A percentile compares a stretch with the other conserved stretches of the same genome.
Conservation (phyloP, 2,888 invertebrate genomes). For the Lacanobia oleracea region DNA sequence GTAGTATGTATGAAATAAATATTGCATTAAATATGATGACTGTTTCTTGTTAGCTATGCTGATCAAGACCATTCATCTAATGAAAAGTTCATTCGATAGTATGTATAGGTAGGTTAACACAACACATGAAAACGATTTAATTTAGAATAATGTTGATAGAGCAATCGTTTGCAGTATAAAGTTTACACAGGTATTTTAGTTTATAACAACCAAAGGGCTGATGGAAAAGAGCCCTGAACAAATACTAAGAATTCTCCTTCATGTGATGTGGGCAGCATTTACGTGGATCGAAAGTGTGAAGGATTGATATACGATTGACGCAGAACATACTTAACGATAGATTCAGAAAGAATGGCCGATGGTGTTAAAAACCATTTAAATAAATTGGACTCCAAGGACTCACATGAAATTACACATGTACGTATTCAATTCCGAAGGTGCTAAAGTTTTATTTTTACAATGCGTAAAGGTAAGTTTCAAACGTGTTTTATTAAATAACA, state of each 20-base stretch:
- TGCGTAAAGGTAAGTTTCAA: slow-evolving; percentile 60
- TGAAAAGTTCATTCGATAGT: background rate
- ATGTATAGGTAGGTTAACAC: background rate
- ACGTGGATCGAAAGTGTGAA: slow-evolving; percentile 41
- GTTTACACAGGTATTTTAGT: slow-evolving; percentile 14
- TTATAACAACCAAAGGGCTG: slow-evolving; percentile 41
- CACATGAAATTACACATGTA: slow-evolving; percentile 8
- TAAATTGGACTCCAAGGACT: slow-evolving; percentile 33
- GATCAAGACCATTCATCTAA: background rate
- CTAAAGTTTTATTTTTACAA: slow-evolving; percentile 37
- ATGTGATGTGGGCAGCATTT: slow-evolving; percentile 27
- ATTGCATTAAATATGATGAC: background rate
- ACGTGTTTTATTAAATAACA: slow-evolving; percentile 72
- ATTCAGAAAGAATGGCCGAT: slow-evolving; percentile 15
- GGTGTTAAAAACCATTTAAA: slow-evolving; percentile 33
- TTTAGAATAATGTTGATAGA: slow-evolving; percentile 17
- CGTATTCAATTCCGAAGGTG: slow-evolving; percentile 9
- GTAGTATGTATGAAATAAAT: too few species aligned
- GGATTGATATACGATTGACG: slow-evolving; percentile 41
- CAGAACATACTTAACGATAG: slow-evolving; percentile 38
- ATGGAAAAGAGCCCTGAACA: slow-evolving; percentile 43
- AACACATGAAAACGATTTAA: background rate
- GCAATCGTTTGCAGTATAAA: slow-evolving; percentile 8
- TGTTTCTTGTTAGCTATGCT: background rate
- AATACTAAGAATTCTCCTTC: slow-evolving; percentile 43